Base-by-base conservation (phyloP, 2,113 vertebrate genomes). In the Ctenodactylus gundi region DNA sequence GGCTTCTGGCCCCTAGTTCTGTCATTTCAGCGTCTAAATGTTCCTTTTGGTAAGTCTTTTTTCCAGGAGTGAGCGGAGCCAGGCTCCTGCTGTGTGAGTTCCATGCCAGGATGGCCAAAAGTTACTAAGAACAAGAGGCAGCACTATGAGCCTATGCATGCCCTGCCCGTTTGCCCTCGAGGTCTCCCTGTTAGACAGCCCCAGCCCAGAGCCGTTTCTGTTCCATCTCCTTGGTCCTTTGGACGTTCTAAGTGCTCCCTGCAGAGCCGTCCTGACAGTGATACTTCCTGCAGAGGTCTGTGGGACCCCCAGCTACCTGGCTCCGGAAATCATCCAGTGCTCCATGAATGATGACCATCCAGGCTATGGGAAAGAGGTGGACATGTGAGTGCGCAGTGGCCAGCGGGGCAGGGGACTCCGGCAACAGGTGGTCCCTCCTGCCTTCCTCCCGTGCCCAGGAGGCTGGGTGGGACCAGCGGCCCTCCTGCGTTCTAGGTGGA, bases 311-410 rank as follows among this genome's bases (percentile, higher is more conserved):
- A 99, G 98, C 31, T 99, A 99, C 97, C 98, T 99, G 90, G 99
- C 99, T 49, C 99, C 99, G 0, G 99, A 99, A 98, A 99, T 99
- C 97, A 98, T 99, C 1, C 98, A 99, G 95, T 99, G 99, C 96
- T 99, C 99, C 96, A 99, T 99, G 99, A 99, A 99, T 0, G 97
- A 98, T 0, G 97, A 98, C 80, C 99, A 99, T 73, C 89, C 94
- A 18, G 99, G 99, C 97, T 99, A 99, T 0, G 98, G 98, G 49
- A 99, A 99, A 87, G 99, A 99, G 89, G 98, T 99, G 4, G 99
- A 99, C 94, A 98, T 99, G 99, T 99, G 97, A 99, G 99, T 98
- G 29, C 4, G 46, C 11, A 4, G 36, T 8, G 51, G 8, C 7
- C 21, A 34, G 23, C 9, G 36, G 17, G 62, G 53, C 4, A 14